Evolutionary conservation across 1,140 invertebrate species (phyloP), one percentile per base, ranked within the genome.

Genomic region (Euglossa dilemma): DNA sequence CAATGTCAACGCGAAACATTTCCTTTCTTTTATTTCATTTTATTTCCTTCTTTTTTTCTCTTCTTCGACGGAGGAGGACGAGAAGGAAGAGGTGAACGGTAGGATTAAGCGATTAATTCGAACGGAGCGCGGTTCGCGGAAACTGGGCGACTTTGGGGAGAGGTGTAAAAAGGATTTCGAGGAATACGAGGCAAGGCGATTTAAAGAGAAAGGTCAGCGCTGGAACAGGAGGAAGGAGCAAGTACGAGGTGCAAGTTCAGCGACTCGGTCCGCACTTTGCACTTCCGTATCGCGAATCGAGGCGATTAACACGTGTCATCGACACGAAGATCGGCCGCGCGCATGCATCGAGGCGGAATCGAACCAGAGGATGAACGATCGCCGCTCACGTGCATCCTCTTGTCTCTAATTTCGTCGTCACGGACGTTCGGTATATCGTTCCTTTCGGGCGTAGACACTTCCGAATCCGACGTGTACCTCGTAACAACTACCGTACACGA

Each of bases 281-380:
- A 74, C 77, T 87, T 87, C 82, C 82, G 86, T 73, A 56, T 87
- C 50, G 75, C 67, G 54, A 63, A 50, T 71, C 57, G 70, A 70
- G 36, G 75, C 43, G 64, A 76, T 80, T 89, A 84, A 61, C 82
- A 85, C 74, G 85, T 85, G 88, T 88, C 87, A 86, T 78, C 85
- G 85, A 86, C 88, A 81, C 87, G 61, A 66, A 82, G 50, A 83
- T 78, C 75, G 47, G 14, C 57, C 52, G 75, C 54, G 61, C 74
- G 67, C 87, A 76, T 69, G 72, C 59, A 74, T 74, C 43, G 73
- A 20, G 43, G 63, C 23, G 78, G 23, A 84, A 87, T 84, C 67
- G 75, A 80, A 75, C 69, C 9, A 57, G 71, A 66, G 80, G 73
- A 85, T 67, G 63, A 82, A 85, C 57, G 77, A 80, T 86, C 82